These are phyloP conservation scores for Chaetogeoica ovagalla DNA, from an alignment of 2,888 invertebrate species.

Conservation along the genomic window DNA sequence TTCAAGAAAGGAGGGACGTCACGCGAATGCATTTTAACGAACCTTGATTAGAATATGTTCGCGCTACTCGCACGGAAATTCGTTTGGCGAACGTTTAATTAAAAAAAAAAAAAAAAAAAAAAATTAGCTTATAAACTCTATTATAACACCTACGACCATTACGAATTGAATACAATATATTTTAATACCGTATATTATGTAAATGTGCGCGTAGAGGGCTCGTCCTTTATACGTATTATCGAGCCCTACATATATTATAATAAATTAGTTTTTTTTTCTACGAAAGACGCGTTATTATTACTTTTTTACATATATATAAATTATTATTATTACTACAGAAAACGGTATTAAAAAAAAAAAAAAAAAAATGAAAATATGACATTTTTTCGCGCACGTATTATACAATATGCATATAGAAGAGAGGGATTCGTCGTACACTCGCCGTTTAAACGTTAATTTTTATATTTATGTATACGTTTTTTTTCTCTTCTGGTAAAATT, in stretches of 20 bases:
- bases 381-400: background rate
- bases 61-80: no score
- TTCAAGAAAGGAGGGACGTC: no score
- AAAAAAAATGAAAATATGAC: no score
- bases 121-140: background rate
- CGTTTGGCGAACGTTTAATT: no score
- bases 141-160: background rate
- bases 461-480: background rate
- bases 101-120: no score
- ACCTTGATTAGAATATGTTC: no score
- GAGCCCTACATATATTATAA: background rate
- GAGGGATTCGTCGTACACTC: background rate
- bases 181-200: background rate
- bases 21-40: no score
- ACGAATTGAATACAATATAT: background rate
- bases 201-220: background rate
- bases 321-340: background rate
- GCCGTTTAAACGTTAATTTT: background rate
- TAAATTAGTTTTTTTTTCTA: background rate
- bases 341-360: slow-evolving; percentile 8
- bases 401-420: background rate
- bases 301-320: no score
- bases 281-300: slow-evolving; percentile 1
- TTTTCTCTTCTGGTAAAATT: no score
- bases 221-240: slow-evolving; percentile 24